Evolutionary conservation across 2,797 vertebrate species (phyloP), one percentile per base, ranked within the genome.

Genomic region (Miichthys miiuy): DNA sequence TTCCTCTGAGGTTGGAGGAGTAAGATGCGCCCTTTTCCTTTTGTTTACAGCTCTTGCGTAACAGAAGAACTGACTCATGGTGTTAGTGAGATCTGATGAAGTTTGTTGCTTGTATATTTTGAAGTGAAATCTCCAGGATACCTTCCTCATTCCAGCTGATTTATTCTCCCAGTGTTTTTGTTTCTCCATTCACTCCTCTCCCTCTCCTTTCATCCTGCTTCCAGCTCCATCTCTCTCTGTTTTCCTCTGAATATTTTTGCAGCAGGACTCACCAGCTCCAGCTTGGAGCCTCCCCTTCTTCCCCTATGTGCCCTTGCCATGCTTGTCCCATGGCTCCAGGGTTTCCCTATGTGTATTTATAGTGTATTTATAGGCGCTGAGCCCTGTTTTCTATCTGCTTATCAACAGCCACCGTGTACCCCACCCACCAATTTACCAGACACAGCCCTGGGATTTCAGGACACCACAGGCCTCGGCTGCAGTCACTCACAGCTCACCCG

Each of bases 381-480:
- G 84, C 75, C 77, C 87, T 88, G 82, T 84, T 88, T 89, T 90
- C 86, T 87, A 87, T 93, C 88, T 91, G 88, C 88, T 94, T 93
- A 94, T 94, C 93, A 92, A 88, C 89, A 86, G 90, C 81, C 89
- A 70, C 86, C 66, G 17, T 65, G 67, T 82, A 86, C 91, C 89
- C 88, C 93, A 94, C 95, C 94, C 92, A 91, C 84, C 89, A 93
- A 92, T 95, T 94, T 93, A 86, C 60, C 81, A 84, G 84, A 91
- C 80, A 47, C 77, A 77, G 86, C 84, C 77, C 79, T 86, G 66
- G 76, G 86, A 78, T 88, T 86, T 88, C 55, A 88, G 77, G 81
- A 75, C 74, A 86, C 92, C 91, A 90, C 92, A 91, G 81, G 79
- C 84, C 68, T 67, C 38, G 75, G 77, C 83, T 88, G 63, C 81